A percentile compares a stretch with the other conserved stretches of the same genome.
Conservation (phyloP, 1,140 invertebrate genomes). For the Calosoma granatense region DNA sequence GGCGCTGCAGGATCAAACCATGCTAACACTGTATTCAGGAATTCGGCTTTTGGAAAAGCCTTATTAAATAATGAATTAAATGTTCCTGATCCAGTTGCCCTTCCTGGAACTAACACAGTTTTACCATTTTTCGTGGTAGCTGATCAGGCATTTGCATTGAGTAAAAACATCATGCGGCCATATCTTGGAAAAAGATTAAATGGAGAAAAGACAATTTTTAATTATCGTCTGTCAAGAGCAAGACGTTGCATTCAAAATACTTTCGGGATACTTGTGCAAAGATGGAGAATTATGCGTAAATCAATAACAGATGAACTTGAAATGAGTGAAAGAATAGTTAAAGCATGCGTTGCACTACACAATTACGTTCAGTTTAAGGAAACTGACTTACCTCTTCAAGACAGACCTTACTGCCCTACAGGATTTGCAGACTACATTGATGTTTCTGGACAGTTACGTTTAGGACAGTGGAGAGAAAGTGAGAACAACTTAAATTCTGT, state of each 20-base stretch:
- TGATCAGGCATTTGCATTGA: conserved; percentile 39
- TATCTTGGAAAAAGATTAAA: conserved; percentile 27
- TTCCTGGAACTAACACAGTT: not conserved
- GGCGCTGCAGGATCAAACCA: conserved; percentile 28
- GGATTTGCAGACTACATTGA: too few relatives aligned
- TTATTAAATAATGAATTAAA: not conserved
- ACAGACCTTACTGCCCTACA: too few relatives aligned
- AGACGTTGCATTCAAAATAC: conserved; percentile 32
- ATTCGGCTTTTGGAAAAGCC: conserved; percentile 14
- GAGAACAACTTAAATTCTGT: too few relatives aligned
- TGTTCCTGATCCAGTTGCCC: conserved; percentile 1
- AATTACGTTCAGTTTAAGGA: not conserved
- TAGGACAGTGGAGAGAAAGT: too few relatives aligned
- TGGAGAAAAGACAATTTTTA: conserved; percentile 34
- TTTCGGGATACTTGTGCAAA: conserved; percentile 32
- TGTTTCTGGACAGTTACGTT: too few relatives aligned
- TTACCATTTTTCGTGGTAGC: conserved; percentile 20
- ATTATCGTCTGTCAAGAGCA: conserved; percentile 34
- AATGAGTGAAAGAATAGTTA: conserved; percentile 16
- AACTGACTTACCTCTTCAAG: not conserved
- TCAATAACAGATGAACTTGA: conserved; percentile 13
- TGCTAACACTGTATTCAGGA: conserved; percentile 25
- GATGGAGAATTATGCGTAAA: conserved; percentile 13
- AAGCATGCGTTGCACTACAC: not conserved
- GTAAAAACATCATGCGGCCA: conserved; percentile 33